Base-by-base conservation (phyloP, 2,797 vertebrate species). In the Phrynocephalus vlangalii region DNA sequence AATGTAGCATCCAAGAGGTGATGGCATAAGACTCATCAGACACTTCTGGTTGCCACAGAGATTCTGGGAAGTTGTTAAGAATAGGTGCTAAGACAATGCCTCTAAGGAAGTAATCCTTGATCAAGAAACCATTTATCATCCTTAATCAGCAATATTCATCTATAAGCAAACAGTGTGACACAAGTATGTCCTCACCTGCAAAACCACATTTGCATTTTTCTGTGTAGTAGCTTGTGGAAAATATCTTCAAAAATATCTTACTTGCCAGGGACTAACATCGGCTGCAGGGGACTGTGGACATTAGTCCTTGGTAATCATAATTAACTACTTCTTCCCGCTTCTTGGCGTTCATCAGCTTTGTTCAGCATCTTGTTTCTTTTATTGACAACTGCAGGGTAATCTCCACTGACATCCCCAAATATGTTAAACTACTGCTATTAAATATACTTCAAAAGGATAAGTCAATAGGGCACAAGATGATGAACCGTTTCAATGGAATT, bases 291-390 rank as follows among this genome's bases (percentile, higher is more conserved):
- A 6, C 18, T 71, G 13, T 72, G 75, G 48, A 63, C 10, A 30
- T 71, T 66, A 33, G 24, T 22, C 83, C 3, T 24, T 63, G 52
- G 44, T 38, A 73, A 7, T 24, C 4, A n/a, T 82, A 75, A 63
- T 82, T 81, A 89, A 89, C 30, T 79, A 1, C 22, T 38, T 79
- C 86, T 86, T 80, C 5, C 20, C 88, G 0, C 0, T 4, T 48
- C 1, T 88, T 82, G n/a, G 83, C 3, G 13, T 30, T 2, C 48
- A 22, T 30, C 67, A 60, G 6, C 11, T 86, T 82, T 80, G 1
- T 0, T 70, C 78, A 79, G 6, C 18, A 7, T 9, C 71, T 1
- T 86, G 0, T 4, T 87, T 24, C 0, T 0, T 0, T 0, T 87
- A 15, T 3, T 79, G 66, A 66, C 1, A 91, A 0, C 0, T 4